phyloP scores from a whole-genome alignment of 2,113 vertebrate species.

The Alectura lathami region DNA sequence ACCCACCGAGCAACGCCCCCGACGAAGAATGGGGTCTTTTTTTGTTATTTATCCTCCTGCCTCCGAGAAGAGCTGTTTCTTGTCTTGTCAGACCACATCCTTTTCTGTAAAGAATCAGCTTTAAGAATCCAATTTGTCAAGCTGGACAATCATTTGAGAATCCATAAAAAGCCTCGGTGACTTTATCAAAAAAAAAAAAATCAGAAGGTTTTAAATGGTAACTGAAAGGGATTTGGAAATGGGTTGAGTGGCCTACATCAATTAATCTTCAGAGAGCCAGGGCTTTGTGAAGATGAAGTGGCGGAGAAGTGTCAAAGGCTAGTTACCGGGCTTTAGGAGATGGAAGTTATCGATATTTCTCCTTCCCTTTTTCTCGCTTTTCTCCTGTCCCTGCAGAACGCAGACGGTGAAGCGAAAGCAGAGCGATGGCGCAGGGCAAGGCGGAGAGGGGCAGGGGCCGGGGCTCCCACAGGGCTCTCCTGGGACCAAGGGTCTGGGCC shows the following conservation, averaged over 20 bases:
- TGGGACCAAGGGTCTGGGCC: neutral
- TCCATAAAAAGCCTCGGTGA: constrained; percentile 77
- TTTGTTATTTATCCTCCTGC: constrained; percentile 81
- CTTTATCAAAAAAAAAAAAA: constrained; percentile 85
- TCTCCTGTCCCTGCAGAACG: neutral
- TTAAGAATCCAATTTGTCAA: constrained; percentile 88
- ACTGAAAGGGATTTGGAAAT: constrained; percentile 78
- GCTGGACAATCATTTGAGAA: constrained; percentile 80
- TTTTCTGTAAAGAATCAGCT: constrained; percentile 81
- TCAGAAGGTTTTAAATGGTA: constrained; percentile 76
- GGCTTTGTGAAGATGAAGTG: constrained; percentile 68
- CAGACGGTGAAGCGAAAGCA: neutral
- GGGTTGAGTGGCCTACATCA: constrained; percentile 76
- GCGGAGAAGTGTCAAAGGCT: constrained; percentile 56
- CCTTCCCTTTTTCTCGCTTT: neutral
- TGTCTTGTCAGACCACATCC: constrained; percentile 81
- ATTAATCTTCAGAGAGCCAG: constrained; percentile 77
- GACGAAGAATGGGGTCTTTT: constrained; percentile 74
- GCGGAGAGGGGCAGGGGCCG: neutral
- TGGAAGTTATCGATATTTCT: constrained; percentile 9
- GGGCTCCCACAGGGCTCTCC: neutral
- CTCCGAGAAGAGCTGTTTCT: constrained; percentile 83
- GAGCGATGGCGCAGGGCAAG: neutral
- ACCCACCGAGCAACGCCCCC: constrained; percentile 77
- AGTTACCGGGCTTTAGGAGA: constrained; percentile 31